Evolutionary conservation across 2,888 invertebrate genomes (phyloP), one percentile per base, ranked within the genome.

Genomic region (Acleris holmiana): DNA sequence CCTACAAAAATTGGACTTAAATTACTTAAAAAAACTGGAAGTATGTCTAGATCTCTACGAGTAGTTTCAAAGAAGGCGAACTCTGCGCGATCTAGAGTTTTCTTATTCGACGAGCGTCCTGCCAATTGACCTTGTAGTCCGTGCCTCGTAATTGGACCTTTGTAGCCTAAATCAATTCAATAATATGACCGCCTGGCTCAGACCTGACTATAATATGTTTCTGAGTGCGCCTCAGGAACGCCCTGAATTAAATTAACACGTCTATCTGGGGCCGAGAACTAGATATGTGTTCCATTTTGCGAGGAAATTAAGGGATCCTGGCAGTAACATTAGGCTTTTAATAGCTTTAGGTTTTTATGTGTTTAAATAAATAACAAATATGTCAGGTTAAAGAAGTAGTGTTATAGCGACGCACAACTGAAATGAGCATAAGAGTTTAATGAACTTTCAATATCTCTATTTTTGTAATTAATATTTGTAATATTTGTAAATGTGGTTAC

Each of bases 101-200:
- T 44, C 60, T 46, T 60, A 78, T 78, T 76, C 71, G 72, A 71
- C 68, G 67, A 73, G 68, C 70, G 70, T 70, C 71, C 74, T 72
- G 76, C 75, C 80, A 77, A 85, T 81, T 83, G 85, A 84, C 85
- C 88, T 88, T 86, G 82, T 82, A 81, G 77, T 77, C 73, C 75
- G 82, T 80, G 82, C 79, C 72, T 75, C 77, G 79, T 88, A 88
- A 89, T 88, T 86, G 86, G 82, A 71, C 84, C 86, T 89, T 88
- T 89, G 88, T 88, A 80, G 78, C 71, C 74, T 72, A 80, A 79
- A 85, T 86, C 83, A 86, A 85, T 84, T 78, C 83, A 84, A 86
- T 86, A 85, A 86, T 80, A 82, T 73, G 76, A 68, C 71, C 76
- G 76, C 75, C 77, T 75, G 71, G 40, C 23, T 44, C 77, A 74